Base-by-base conservation (phyloP, 2,113 vertebrate species). In the Dunckerocampus dactyliophorus region DNA sequence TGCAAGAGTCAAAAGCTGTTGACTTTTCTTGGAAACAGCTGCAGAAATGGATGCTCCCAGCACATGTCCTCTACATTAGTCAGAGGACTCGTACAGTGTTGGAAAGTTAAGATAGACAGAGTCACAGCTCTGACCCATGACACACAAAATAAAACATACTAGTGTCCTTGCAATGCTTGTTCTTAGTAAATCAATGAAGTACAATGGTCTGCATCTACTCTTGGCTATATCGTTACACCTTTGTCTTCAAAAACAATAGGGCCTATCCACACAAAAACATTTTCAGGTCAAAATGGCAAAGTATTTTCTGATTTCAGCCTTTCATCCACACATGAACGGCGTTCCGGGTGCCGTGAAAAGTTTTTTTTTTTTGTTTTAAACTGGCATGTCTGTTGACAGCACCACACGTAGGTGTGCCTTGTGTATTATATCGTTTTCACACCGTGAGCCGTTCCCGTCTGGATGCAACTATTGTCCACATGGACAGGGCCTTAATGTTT, bases 1-100 rank as follows among this genome's bases (percentile, higher is more conserved):
- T 86, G 69, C 74, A 70, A 59, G 68, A 79, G 62, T 81, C 83
- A 90, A 79, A 87, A 59, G 47, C 48, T 24, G 66, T 78, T 81
- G 76, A 79, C 67, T 85, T 86, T 76, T 85, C 85, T 82, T 50
- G 63, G 65, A 80, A 83, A 82, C 81, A 85, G 79, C 72, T 82
- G 81, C 77, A 80, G 57, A 85, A 77, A 86, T 67, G 60, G 69
- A 67, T 53, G 31, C 70, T 75, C 62, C 22, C 16, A 28, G 70
- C 67, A 54, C 49, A 43, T 24, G 67, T 56, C 61, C 54, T 55
- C 55, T 39, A 37, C 48, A 19, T 67, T 59, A 71, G 61, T 56
- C 59, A 43, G n/a, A 48, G 10, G 59, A 57, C 53, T 75, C 39
- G 19, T 34, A 59, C 47, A 46, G 53, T 53, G 51, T 55, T 48